Evolutionary conservation across 2,888 invertebrate genomes (phyloP), one percentile per base, ranked within the genome.

Genomic region (Tortrix viridana): DNA sequence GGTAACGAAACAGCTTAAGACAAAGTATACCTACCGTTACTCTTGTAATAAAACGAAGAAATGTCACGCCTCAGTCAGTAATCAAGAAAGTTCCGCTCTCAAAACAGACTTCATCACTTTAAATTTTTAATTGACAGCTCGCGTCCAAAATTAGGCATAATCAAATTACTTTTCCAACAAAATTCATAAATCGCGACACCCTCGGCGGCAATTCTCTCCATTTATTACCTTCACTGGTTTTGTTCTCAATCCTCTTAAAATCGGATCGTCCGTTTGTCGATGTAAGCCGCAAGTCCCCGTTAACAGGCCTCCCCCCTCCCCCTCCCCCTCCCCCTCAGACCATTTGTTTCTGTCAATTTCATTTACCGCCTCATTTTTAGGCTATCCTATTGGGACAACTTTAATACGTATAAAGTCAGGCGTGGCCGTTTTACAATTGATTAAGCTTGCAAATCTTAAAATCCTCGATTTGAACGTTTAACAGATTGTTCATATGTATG

Each of bases 101-200:
- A 55, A 14, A 44, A 44, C 44, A 41, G 6, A 23, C 53, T 53
- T 26, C n/a, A 37, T 53, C 56, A 37, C 41, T 5, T 54, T 48
- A 6, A 19, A 26, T 47, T 47, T n/a, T 47, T 19, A 47, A 54
- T 60, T 54, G 60, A 48, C 60, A 26, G 47, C 5, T 16, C 1
- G 16, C 5, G 53, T 50, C 18, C 38, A 38, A 57, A 53, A 41
- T 23, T 22, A 46, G 46, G 22, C 47, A 47, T 53, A 19, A 60
- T 53, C 41, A 47, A 60, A 60, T 60, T 60, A 60, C 60, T 50
- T 60, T 59, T n/a, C 16, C 14, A 54, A 48, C 60, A 26, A 60
- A 54, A 41, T 54, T 53, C 38, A 60, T 60, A 47, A 60, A 60
- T 60, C 26, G 60, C 53, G 60, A 60, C 60, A 47, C 47, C 37